A percentile compares a stretch with the other conserved stretches of the same genome.
Conservation (phyloP, 2,888 invertebrate genomes). For the Hydrotaea cyrtoneurina region DNA sequence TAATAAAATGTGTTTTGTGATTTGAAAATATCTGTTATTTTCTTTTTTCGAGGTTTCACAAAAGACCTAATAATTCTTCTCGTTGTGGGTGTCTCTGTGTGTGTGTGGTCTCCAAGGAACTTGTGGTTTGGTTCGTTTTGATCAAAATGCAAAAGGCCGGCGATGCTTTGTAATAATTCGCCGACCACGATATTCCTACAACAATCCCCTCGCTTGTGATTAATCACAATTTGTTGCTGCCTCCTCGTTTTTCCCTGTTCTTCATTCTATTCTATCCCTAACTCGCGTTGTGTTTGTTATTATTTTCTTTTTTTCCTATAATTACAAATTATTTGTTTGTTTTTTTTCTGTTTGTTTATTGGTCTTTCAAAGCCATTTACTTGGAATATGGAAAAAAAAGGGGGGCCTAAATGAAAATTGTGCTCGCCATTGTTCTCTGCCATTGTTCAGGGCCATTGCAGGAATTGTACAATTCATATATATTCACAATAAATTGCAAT, state of each 20-base stretch:
- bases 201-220: conserved; percentile 15
- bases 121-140: background rate
- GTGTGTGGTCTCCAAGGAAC: background rate
- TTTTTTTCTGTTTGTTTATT: background rate
- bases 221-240: conserved; percentile 27
- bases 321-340: conserved; percentile 26
- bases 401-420: conserved; percentile 11
- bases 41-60: background rate
- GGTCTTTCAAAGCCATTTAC: conserved; percentile 12
- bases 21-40: background rate
- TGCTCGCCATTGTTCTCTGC: conserved; percentile 15
- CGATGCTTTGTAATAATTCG: background rate
- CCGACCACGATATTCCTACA: background rate
- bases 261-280: background rate
- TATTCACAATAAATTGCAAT: background rate
- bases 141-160: background rate
- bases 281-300: too few relatives aligned
- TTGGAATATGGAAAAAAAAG: conserved; percentile 7
- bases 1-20: background rate
- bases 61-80: background rate
- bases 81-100: background rate
- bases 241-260: background rate
- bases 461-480: background rate
- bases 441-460: conserved; percentile 1
- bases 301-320: background rate